Percentiles rank a stretch among this genome's conserved stretches.
phyloP scores from a whole-genome alignment of 53 echinoderm and acorn worm genomes.

The Patiria pectinifera region DNA sequence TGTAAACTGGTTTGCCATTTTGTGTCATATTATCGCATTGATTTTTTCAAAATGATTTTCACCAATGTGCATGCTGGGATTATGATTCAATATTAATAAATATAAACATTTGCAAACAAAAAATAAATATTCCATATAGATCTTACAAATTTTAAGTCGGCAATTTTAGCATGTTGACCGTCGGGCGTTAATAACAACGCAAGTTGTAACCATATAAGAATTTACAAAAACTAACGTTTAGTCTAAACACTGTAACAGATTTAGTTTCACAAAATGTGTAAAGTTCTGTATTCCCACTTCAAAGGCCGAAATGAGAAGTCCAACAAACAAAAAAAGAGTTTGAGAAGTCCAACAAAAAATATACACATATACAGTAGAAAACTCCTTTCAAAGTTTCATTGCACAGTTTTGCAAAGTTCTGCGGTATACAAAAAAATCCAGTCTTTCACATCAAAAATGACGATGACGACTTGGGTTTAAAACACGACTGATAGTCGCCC shows the following conservation, averaged over 20 bases:
- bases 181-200: background rate
- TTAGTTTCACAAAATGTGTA: background rate
- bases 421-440: background rate
- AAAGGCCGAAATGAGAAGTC: background rate
- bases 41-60: too few species aligned
- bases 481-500: conserved; percentile 86
- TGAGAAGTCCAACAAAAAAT: background rate
- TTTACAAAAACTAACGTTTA: too few species aligned
- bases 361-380: background rate
- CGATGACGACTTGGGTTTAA: conserved; percentile 84
- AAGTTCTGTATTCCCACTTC: background rate
- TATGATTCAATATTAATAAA: too few species aligned
- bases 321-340: background rate
- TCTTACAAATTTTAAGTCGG: background rate
- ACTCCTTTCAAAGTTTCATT: conserved; percentile 6
- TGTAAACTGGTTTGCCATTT: too few species aligned
- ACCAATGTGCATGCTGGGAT: too few species aligned
- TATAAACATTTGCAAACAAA: background rate
- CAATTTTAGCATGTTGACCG: background rate
- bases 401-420: conserved; percentile 37
- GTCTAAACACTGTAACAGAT: too few species aligned
- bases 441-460: conserved; percentile 60
- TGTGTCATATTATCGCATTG: too few species aligned
- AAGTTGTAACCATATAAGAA: background rate
- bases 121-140: background rate